Conservation (phyloP, 2,888 invertebrate genomes). For the Hydraecia micacea region DNA sequence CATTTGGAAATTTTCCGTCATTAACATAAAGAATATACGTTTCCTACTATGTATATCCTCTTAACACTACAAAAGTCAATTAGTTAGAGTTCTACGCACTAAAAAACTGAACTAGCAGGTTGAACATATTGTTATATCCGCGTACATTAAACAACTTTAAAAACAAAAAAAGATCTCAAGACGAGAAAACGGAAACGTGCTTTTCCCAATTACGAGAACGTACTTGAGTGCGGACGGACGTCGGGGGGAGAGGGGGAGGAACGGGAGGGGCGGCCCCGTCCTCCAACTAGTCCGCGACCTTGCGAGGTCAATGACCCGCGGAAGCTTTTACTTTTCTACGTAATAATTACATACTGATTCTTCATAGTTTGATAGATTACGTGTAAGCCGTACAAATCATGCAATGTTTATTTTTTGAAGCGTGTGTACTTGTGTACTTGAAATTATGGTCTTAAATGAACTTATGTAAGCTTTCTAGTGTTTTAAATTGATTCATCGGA, state of each 20-base stretch:
- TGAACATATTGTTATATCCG: conserved; percentile 7
- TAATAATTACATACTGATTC: conserved; percentile 54
- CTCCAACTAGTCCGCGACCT: conserved; percentile 70
- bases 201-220: conserved; percentile 66
- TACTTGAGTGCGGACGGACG: conserved; percentile 59
- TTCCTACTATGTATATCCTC: not conserved
- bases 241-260: conserved; percentile 5
- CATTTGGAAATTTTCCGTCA: not conserved
- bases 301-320: conserved; percentile 69
- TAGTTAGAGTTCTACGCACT: not conserved
- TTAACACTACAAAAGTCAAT: not conserved
- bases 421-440: conserved; percentile 5
- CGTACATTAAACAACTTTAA: conserved; percentile 42
- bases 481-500: not conserved
- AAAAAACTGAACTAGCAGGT: not conserved
- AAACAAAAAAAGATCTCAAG: conserved; percentile 45
- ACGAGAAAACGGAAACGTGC: conserved; percentile 62
- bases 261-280: conserved; percentile 49
- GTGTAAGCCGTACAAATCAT: conserved; percentile 6
- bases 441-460: conserved; percentile 4
- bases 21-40: not conserved
- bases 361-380: conserved; percentile 30
- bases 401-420: conserved; percentile 37
- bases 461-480: not conserved
- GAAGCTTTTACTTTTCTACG: conserved; percentile 72